Conservation (phyloP, 2,888 invertebrate genomes). For the Ischnus inquisitorius region DNA sequence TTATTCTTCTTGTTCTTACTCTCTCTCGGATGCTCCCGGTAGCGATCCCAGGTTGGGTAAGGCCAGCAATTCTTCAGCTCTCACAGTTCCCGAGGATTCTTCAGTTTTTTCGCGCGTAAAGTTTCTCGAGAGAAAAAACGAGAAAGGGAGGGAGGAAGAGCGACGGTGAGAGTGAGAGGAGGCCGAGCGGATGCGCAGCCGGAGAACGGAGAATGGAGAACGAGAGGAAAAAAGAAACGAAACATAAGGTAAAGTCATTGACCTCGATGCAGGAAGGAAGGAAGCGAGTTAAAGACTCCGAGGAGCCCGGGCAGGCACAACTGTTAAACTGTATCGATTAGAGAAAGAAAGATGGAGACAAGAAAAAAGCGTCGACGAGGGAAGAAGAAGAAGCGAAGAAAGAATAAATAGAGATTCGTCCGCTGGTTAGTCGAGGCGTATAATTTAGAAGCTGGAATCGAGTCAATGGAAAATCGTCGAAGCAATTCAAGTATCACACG, state of each 20-base stretch:
- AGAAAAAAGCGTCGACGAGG: not conserved
- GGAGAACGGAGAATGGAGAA: not conserved
- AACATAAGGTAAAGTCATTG: conserved; percentile 51
- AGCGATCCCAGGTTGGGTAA: not conserved
- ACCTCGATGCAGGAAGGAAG: conserved; percentile 24
- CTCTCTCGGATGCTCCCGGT: not conserved
- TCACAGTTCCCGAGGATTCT: conserved; percentile 48
- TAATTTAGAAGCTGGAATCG: conserved; percentile 48
- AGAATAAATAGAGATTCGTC: conserved; percentile 31
- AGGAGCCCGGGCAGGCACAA: conserved; percentile 10
- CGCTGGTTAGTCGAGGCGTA: conserved; percentile 53
- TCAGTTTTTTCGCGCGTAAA: conserved; percentile 60
- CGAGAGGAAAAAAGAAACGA: conserved; percentile 29
- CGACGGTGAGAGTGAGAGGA: not conserved
- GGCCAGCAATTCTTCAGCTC: conserved; percentile 43
- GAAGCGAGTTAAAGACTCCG: conserved; percentile 33
- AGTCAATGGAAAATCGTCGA: conserved; percentile 62
- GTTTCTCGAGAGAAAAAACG: conserved; percentile 56
- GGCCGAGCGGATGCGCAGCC: not conserved
- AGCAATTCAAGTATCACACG: conserved; percentile 62
- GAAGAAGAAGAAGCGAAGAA: conserved; percentile 5
- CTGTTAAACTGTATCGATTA: conserved; percentile 63
- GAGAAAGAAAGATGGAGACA: conserved; percentile 6
- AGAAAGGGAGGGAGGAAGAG: conserved; percentile 6
- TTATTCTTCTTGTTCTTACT: conserved; percentile 16